phyloP scores from a whole-genome alignment of 1,140 invertebrate species.

The Sipha flava region DNA sequence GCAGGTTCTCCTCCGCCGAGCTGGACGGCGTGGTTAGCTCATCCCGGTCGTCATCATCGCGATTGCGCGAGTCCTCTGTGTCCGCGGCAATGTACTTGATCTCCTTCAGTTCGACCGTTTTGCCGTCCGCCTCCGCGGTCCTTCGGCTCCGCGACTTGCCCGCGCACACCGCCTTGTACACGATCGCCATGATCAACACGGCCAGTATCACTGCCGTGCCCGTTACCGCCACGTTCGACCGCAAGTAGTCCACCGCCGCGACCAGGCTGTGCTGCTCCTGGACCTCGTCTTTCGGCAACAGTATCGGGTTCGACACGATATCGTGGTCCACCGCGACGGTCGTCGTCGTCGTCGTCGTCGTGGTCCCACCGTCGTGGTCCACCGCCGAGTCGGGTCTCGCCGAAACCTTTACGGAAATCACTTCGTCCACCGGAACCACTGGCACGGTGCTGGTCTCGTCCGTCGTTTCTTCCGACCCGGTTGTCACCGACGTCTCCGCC shows the following conservation, averaged over 20 bases:
- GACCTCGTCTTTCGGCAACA: background rate
- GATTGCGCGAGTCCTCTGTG: background rate
- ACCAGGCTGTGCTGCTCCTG: background rate
- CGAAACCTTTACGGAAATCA: background rate
- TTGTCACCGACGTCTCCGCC: background rate
- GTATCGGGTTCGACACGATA: background rate
- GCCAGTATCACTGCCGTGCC: background rate
- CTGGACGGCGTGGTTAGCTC: background rate
- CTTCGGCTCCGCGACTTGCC: background rate
- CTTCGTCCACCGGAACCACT: background rate
- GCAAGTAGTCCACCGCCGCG: background rate
- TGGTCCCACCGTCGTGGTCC: too few relatives aligned
- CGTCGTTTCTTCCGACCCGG: background rate
- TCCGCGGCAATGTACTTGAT: background rate
- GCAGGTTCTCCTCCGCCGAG: background rate
- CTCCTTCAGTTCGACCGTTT: background rate
- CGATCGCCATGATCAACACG: background rate
- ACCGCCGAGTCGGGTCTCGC: too few relatives aligned
- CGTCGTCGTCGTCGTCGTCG: background rate
- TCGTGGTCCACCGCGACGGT: background rate
- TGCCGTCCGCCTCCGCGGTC: background rate
- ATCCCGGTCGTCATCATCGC: too few relatives aligned
- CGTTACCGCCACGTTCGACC: background rate
- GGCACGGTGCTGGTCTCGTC: background rate
- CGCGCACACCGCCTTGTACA: background rate